These are phyloP conservation scores for Plestiodon gilberti DNA, from an alignment of 2,113 vertebrate genomes.

Conservation along the genomic window DNA sequence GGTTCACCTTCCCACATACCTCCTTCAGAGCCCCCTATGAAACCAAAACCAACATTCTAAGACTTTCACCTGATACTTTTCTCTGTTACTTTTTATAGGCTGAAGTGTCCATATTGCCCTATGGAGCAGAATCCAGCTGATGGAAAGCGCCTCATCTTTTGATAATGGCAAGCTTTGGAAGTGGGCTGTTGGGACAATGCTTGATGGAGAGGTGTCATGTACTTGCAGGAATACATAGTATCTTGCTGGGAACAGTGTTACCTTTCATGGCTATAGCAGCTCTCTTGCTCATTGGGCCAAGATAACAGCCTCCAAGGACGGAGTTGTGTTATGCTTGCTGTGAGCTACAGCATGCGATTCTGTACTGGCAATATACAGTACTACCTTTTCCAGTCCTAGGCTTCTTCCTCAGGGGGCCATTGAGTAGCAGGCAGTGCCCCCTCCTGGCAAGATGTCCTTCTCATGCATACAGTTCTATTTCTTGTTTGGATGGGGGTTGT, in stretches of 20 bases:
- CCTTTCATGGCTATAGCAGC: background rate
- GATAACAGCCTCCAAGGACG: background rate
- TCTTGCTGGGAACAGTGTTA: background rate
- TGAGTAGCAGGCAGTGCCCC: background rate
- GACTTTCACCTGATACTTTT: background rate
- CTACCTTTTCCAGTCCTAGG: background rate
- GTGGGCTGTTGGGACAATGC: background rate
- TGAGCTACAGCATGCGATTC: background rate
- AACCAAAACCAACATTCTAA: background rate
- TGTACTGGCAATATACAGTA: background rate
- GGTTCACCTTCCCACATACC: background rate
- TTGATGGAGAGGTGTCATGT: background rate
- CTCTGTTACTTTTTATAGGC: constrained; percentile 67
- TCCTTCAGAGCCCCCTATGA: background rate
- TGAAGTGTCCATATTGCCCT: constrained; percentile 92
- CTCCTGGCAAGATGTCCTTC: background rate
- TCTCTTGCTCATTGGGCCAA: background rate
- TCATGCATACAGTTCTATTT: background rate
- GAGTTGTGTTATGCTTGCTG: background rate
- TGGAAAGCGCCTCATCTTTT: constrained; percentile 91
- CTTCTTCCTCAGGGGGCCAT: background rate
- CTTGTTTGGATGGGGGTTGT: background rate
- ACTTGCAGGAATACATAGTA: background rate
- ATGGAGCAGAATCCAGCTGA: constrained; percentile 93
- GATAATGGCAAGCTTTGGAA: constrained; percentile 57